Base-by-base conservation (phyloP, 2,113 vertebrate genomes). In the Marmota monax region DNA sequence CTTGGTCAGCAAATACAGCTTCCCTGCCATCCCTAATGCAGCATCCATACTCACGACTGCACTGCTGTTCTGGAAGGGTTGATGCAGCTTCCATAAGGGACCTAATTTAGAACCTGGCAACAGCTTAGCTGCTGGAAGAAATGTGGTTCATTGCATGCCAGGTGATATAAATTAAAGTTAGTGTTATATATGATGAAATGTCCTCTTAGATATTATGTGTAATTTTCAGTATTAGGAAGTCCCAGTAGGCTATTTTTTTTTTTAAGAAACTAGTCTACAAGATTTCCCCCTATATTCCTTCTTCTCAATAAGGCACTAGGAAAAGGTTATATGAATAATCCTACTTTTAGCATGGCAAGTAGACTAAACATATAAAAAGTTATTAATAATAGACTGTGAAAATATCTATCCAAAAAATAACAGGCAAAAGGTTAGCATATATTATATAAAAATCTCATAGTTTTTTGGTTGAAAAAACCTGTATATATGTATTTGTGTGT, bases 91-190 rank as follows among this genome's bases (percentile, higher is more conserved):
- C 67, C 86, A 23, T 67, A 56, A 91, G 65, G 61, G 80, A 9
- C 17, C 61, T 95, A 80, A 96, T 95, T 96, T 94, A 96, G 93
- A 95, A 88, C 58, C 67, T 94, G 65, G 94, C 79, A 90, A 79
- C 61, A 95, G 89, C 87, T 88, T 90, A 96, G 45, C 76, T 80
- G 51, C 34, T 74, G 87, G 73, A 93, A 97, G 96, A 97, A 96
- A 96, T 96, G 93, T 17, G 72, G 72, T 77, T 95, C 84, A 39
- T 69, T 53, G 72, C 83, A 82, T 67, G 45, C 90, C 87, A 96
- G 92, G 96, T 93, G 92, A 97, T 94, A 92, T 96, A 97, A 97
- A 97, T 97, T 97, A 96, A 94, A 95, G 72, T 90, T 96, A 97
- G 92, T 97, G 56, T 72, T 95, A 90, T 45, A 85, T 89, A 67